phyloP scores from a whole-genome alignment of 2,113 vertebrate species.

The Hemichromis elongatus region DNA sequence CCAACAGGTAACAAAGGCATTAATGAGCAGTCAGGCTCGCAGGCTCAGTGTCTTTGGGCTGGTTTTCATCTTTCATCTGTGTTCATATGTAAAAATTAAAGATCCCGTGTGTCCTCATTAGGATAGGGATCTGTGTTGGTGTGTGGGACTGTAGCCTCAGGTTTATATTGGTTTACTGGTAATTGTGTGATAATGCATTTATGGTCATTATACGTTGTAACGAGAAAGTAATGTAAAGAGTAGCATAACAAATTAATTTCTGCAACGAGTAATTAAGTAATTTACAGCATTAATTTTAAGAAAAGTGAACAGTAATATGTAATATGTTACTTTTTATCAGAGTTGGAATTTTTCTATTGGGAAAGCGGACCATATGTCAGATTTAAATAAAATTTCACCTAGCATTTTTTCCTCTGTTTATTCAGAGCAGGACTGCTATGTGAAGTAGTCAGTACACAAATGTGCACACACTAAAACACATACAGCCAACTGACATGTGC shows the following conservation, averaged over 20 bases:
- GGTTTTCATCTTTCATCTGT: not conserved
- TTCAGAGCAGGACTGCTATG: not conserved
- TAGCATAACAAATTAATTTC: not conserved
- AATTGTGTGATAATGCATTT: not conserved
- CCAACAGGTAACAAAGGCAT: not conserved
- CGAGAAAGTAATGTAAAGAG: not conserved
- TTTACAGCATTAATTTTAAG: not conserved
- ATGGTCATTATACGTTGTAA: not conserved
- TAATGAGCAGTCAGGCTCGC: not conserved
- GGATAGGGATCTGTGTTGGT: not conserved
- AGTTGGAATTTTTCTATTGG: not conserved
- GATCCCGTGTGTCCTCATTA: not conserved
- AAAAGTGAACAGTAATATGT: not conserved
- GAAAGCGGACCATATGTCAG: not conserved
- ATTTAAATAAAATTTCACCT: not conserved
- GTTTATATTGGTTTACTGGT: not conserved
- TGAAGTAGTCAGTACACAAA: not conserved
- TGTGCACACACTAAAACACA: not conserved
- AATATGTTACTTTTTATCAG: not conserved
- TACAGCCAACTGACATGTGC: constrained; percentile 21
- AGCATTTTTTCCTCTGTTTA: not conserved
- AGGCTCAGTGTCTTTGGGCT: not conserved
- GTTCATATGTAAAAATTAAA: not conserved
- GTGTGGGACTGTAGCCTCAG: not conserved
- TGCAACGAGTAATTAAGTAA: not conserved